Conservation (phyloP, 2,888 invertebrate species). For the Zaprionus obscuricornis region DNA sequence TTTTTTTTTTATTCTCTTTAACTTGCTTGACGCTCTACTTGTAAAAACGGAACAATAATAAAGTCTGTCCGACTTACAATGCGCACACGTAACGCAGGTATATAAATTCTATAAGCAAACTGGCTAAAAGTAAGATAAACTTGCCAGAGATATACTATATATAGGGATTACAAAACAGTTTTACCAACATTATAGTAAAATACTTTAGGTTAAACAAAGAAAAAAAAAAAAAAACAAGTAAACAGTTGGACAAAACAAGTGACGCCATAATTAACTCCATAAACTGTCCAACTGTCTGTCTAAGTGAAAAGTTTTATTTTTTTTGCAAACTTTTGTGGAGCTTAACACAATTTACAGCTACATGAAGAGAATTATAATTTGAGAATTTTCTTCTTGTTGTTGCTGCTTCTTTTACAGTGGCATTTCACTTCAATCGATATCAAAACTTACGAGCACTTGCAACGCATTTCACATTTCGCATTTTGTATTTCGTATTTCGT, state of each 20-base stretch:
- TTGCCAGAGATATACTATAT: too few species aligned
- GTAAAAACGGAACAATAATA: constrained; percentile 45
- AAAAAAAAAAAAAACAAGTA: too few species aligned
- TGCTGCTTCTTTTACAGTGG: constrained; percentile 42
- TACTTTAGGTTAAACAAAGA: too few species aligned
- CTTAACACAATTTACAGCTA: constrained; percentile 68
- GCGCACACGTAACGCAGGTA: constrained; percentile 41
- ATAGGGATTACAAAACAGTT: constrained; percentile 13
- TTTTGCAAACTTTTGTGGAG: constrained; percentile 33
- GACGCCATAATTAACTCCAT: constrained; percentile 63
- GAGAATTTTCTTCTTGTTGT: constrained; percentile 47
- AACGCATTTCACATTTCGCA: constrained; percentile 48
- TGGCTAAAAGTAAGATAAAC: constrained; percentile 16
- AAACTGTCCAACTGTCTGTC: constrained; percentile 43
- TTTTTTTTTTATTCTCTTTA: too few species aligned
- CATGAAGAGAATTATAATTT: constrained; percentile 46
- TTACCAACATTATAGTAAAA: constrained; percentile 29
- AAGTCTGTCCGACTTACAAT: constrained; percentile 38
- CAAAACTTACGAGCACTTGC: constrained; percentile 30
- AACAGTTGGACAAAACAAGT: too few species aligned
- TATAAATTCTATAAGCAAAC: constrained; percentile 34
- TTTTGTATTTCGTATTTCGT: too few species aligned
- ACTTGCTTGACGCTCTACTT: too few species aligned
- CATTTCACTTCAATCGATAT: constrained; percentile 62
- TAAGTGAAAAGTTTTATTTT: constrained; percentile 2